Percentiles rank a stretch among this genome's conserved stretches.
These are phyloP conservation scores for Ceraclea dissimilis DNA, from an alignment of 2,888 invertebrate species.

Conservation along the genomic window DNA sequence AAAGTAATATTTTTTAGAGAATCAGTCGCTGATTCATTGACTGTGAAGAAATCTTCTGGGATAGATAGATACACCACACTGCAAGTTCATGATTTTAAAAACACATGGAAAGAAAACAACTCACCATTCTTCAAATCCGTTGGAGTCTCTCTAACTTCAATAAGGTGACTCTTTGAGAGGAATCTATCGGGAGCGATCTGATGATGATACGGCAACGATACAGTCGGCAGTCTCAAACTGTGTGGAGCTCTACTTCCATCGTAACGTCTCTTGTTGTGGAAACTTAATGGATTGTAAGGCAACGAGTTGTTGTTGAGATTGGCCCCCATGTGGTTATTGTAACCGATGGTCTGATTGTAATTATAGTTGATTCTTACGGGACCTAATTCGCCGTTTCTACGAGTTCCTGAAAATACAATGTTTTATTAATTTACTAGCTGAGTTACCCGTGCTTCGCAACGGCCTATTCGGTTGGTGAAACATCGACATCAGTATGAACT, in stretches of 20 bases:
- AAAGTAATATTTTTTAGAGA: too few species aligned
- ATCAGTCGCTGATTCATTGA: too few species aligned
- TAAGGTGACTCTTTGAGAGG: constrained; percentile 56
- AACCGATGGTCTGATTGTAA: background rate
- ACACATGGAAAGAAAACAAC: too few species aligned
- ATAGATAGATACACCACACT: too few species aligned
- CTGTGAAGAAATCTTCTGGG: too few species aligned
- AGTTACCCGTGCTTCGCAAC: too few species aligned
- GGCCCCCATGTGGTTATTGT: background rate
- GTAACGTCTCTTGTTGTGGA: constrained; percentile 22
- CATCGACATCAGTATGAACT: too few species aligned
- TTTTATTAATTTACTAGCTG: too few species aligned
- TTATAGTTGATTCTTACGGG: constrained; percentile 7
- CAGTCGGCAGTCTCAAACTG: constrained; percentile 23
- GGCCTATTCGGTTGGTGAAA: too few species aligned
- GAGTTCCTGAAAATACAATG: background rate
- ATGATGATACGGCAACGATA: constrained; percentile 21
- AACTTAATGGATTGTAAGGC: background rate
- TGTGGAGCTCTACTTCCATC: constrained; percentile 27
- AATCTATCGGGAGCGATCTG: constrained; percentile 56
- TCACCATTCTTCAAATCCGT: constrained; percentile 50
- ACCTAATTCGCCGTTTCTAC: constrained; percentile 1
- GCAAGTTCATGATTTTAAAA: too few species aligned
- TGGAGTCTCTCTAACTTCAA: constrained; percentile 59
- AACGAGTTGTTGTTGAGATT: background rate